Evolutionary conservation across 2,797 vertebrate species (phyloP).

Genomic region (Protonibea diacanthus): DNA sequence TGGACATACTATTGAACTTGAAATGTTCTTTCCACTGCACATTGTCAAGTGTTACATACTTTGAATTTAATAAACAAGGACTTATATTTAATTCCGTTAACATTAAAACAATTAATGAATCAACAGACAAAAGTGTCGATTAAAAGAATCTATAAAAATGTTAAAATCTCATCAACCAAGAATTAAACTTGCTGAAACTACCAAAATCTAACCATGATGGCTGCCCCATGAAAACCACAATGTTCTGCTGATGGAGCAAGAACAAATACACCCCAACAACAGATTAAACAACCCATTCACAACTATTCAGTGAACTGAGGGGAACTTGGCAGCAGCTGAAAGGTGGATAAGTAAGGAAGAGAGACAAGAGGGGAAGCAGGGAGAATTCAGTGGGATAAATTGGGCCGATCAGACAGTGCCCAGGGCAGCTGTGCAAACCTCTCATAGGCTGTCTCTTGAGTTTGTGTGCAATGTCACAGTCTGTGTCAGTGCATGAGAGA

Average conservation of each 20-base stretch:
- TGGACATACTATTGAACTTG: background rate
- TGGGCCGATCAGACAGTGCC: constrained; percentile 55
- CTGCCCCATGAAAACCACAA: background rate
- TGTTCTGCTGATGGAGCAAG: constrained; percentile 13
- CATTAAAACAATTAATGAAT: background rate
- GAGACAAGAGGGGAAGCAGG: constrained; percentile 43
- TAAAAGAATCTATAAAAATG: background rate
- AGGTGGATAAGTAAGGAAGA: constrained; percentile 46
- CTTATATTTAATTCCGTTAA: background rate
- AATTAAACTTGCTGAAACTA: background rate
- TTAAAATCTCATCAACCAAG: background rate
- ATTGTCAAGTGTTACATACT: background rate
- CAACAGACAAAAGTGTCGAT: background rate
- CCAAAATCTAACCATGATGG: background rate
- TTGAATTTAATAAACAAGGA: background rate
- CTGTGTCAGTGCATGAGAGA: constrained; percentile 59
- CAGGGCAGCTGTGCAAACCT: constrained; percentile 70
- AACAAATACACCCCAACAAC: constrained; percentile 37
- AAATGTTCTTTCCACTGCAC: background rate
- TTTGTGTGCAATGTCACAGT: constrained; percentile 45
- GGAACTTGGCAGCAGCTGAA: constrained; percentile 54
- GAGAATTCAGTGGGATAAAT: constrained; percentile 62
- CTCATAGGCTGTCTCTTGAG: constrained; percentile 60
- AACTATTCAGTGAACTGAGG: constrained; percentile 31
- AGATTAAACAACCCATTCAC: constrained; percentile 44